phyloP scores from a whole-genome alignment of 2,797 vertebrate genomes.

The Otolemur crassicaudatus region DNA sequence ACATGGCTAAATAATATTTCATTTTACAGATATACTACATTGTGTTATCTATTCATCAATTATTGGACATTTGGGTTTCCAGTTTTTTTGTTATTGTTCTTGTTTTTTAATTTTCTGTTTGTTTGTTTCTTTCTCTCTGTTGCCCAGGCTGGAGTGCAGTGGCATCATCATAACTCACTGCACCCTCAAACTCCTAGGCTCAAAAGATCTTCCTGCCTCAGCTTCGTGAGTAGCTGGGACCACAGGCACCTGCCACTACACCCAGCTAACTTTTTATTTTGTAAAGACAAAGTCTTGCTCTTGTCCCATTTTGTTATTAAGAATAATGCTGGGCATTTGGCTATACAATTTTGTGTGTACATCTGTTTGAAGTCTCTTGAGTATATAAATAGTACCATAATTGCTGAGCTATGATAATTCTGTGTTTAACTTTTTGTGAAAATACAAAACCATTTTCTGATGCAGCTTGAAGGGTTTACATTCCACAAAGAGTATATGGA shows the following conservation, averaged over 20 bases:
- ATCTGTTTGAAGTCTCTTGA: not conserved
- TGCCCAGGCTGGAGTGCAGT: too few species aligned
- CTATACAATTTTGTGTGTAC: not conserved
- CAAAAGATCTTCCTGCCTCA: too few species aligned
- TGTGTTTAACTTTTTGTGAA: not conserved
- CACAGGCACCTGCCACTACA: too few species aligned
- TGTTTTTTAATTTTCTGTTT: too few species aligned
- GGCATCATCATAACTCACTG: too few species aligned
- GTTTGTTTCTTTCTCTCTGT: too few species aligned
- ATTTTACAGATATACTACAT: not conserved
- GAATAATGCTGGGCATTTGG: not conserved
- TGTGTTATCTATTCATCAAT: not conserved
- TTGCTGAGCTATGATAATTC: not conserved
- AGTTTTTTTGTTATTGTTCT: not conserved
- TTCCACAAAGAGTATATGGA: not conserved
- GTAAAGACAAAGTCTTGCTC: too few species aligned
- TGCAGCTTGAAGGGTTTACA: not conserved
- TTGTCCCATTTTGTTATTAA: not conserved
- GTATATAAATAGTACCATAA: not conserved
- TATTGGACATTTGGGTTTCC: too few species aligned
- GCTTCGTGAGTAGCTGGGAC: too few species aligned
- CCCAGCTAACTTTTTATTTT: too few species aligned
- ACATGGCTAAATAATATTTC: not conserved
- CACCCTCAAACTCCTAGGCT: too few species aligned
- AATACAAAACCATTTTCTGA: not conserved